Evolutionary conservation across 2,888 invertebrate species (phyloP), one percentile per base, ranked within the genome.

Genomic region (Chirona hameri): DNA sequence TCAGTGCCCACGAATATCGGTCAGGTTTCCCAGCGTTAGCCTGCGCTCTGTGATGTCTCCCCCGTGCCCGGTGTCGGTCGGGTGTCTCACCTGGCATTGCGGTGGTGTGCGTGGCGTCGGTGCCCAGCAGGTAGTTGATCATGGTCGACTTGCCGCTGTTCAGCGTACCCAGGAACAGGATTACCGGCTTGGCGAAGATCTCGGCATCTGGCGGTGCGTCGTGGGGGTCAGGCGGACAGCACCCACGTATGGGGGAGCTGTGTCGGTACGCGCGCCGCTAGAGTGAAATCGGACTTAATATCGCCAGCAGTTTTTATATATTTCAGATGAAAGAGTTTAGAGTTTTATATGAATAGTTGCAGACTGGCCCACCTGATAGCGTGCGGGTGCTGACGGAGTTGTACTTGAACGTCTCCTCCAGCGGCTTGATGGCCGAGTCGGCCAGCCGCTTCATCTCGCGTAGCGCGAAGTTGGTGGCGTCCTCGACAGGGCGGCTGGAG

Each of bases 101-200:
- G 83, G 96, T 93, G 88, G 93, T 92, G 86, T 93, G 91, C 52
- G 93, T 93, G 87, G 94, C 94, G 88, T 97, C 96, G 85, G 94
- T 93, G 84, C 95, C 94, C 72, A 96, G 91, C 85, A 98, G 90
- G 89, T 98, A 97, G 89, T 98, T 98, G 85, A 97, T 93, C 86
- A 97, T 95, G 82, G 96, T 94, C 1, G 97, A 96, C 90, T 98
- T 98, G 85, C 98, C 98, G 83, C 97, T 96, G 87, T 96, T 96
- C 95, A 97, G 97, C 69, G 97, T 97, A 76, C 98, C 98, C 94
- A 97, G 95, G 87, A 97, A 95, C 10, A 98, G 90, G 82, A 97
- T 92, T 87, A 97, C 90, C 3, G 98, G 97, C 87, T 97, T 97
- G 5, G 96, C 95, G 88, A 96, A 96, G 87, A 97, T 96, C 91